phyloP scores from a whole-genome alignment of 2,113 vertebrate species.

The Burhinus bistriatus region DNA sequence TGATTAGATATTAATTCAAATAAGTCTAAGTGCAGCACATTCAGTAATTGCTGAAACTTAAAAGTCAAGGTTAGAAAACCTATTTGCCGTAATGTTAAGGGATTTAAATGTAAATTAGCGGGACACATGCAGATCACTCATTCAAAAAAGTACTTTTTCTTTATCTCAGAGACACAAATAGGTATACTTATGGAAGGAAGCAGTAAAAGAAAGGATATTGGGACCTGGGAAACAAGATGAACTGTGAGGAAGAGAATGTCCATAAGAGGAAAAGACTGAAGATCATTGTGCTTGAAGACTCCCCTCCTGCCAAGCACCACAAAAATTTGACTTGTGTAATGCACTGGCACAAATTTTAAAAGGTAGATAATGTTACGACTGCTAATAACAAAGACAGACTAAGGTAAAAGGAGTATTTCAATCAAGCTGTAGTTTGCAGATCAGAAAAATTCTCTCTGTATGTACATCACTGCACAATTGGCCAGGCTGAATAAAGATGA shows the following conservation, averaged over 20 bases:
- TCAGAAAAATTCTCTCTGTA: neutral
- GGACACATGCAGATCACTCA: neutral
- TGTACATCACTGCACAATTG: rapidly evolving
- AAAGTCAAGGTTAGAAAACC: neutral
- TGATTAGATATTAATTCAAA: neutral
- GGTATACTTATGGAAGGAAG: neutral
- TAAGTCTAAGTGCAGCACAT: neutral
- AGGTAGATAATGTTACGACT: neutral
- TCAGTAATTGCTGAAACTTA: neutral
- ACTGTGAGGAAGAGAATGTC: neutral
- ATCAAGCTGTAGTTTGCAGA: neutral
- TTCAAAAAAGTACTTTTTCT: neutral
- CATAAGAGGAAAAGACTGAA: neutral
- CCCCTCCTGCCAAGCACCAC: neutral
- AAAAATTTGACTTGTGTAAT: neutral
- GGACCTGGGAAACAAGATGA: neutral
- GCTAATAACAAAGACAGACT: neutral
- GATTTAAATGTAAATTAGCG: neutral
- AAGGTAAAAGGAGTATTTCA: neutral
- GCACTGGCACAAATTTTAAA: neutral
- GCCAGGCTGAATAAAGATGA: neutral
- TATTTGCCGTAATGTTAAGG: neutral
- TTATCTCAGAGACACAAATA: neutral
- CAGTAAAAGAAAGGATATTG: neutral
- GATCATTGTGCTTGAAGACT: neutral